Evolutionary conservation across 35 echinoderm and acorn worm genomes (phyloP), one percentile per base, ranked within the genome.

Genomic region (Heliocidaris erythrogramma): DNA sequence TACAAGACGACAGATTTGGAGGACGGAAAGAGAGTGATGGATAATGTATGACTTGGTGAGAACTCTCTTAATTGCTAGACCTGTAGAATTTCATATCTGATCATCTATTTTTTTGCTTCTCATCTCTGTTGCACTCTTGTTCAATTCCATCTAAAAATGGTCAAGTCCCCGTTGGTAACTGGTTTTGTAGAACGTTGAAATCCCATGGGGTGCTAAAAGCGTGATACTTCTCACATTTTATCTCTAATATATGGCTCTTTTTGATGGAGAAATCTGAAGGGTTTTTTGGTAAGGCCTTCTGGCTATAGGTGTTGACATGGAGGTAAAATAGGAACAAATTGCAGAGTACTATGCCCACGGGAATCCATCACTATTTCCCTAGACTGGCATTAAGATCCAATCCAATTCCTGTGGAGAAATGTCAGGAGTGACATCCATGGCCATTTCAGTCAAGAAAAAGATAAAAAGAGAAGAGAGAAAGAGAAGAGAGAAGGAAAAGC

Each of bases 301-400:
- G 65, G 65, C 65, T 78, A 78, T 78, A 78, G 65, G 65, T 78
- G 65, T 78, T 78, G 65, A 78, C 65, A 78, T 78, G 65, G 18
- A n/a, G 65, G 65, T 78, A 78, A 24, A 78, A 78, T 78, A 78
- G 65, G 65, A 78, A 78, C 65, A 78, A 78, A 78, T 78, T 78
- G 65, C 18, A n/a, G 65, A 21, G 59, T 78, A 78, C 65, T 78
- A 78, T 78, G 65, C 65, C 65, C 65, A 78, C 27, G 65, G 65
- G 65, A n/a, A 78, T 78, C 65, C 65, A n/a, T 78, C 65, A 78
- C 65, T 78, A 78, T 78, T 78, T 78, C 65, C 65, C 65, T 78
- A 78, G 65, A 78, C 65, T 78, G 65, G 65, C 65, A 78, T 78
- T 78, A 78, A 78, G 65, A 78, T 78, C 65, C 65, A 78, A 78